Percentiles rank a stretch among this genome's conserved stretches.
These are phyloP conservation scores for Cyprinodon brontotheroides DNA, from an alignment of 2,113 vertebrate genomes.

Conservation along the genomic window DNA sequence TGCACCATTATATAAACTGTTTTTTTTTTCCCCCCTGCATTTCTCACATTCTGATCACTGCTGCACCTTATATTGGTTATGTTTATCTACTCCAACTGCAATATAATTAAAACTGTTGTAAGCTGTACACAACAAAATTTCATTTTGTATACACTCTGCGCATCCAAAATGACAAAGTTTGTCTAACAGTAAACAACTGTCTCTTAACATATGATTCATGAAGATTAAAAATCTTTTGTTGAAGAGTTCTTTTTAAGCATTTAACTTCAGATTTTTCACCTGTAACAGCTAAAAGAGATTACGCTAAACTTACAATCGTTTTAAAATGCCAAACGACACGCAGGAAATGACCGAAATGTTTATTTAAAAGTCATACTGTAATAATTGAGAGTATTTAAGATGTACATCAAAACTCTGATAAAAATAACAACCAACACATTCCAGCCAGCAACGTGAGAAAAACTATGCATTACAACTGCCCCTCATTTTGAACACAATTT, in stretches of 20 bases:
- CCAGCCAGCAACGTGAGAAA: slow-evolving; percentile 32
- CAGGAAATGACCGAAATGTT: slow-evolving; percentile 38
- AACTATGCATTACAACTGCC: slow-evolving; percentile 20
- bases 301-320: not conserved
- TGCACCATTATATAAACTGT: too few relatives aligned
- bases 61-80: too few relatives aligned
- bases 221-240: not conserved
- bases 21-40: too few relatives aligned
- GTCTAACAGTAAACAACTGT: too few relatives aligned
- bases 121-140: too few relatives aligned
- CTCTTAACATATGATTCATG: not conserved
- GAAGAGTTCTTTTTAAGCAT: not conserved
- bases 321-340: not conserved
- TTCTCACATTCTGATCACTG: too few relatives aligned
- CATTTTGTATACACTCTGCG: too few relatives aligned
- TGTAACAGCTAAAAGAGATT: not conserved
- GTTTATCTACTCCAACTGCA: too few relatives aligned
- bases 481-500: slow-evolving; percentile 31
- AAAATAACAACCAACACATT: not conserved
- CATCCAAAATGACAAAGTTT: too few relatives aligned
- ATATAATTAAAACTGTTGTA: too few relatives aligned
- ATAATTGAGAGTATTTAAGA: slow-evolving; percentile 4
- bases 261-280: not conserved
- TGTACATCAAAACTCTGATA: slow-evolving; percentile 11
- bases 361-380: slow-evolving; percentile 66